Base-by-base conservation (phyloP, 92 coral and sea anemone species). In the Bergia sp. region DNA sequence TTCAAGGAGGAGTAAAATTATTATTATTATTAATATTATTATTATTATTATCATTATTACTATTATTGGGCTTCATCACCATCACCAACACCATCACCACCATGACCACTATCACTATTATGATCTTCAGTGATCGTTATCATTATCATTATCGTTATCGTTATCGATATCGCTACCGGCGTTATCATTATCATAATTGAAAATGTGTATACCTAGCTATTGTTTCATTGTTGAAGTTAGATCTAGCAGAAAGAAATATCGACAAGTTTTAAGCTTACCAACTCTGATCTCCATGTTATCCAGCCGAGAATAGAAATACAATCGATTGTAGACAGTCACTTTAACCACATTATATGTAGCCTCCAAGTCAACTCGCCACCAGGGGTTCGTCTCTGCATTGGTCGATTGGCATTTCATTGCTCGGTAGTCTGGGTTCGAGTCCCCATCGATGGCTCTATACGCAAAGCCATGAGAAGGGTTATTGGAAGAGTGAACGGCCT, bases 361-460 rank as follows among this genome's bases (percentile, higher is more conserved):
- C 40, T 44, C 29, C 0, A 76, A 41, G 80, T 76, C 57, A 76
- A 76, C 80, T 76, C 57, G 20, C 80, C 80, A 76, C 80, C 82
- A 77, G 0, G 82, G 82, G 40, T 47, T 18, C 3, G 13, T 21
- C 3, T 79, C 82, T 40, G 0, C 1, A 1, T 1, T 5, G 66
- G 66, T 79, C 13, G 4, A 20, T 10, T 45, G 18, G 7, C 66
- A 79, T 41, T 37, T 45, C 3, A 4, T 7, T 0, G 15, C 29
- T 1, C 1, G 1, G 61, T 79, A 79, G 39, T 49, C 40, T 79
- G 64, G 64, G 16, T 79, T 42, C 20, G 37, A 2, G 61, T 79
- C 43, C 2, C 82, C 82, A 21, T 79, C 82, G 43, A 79, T 36
- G 38, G 82, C 82, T 4, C 16, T 49, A 5, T 7, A 2, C 37